Evolutionary conservation across 2,888 invertebrate genomes (phyloP).

Genomic region (Actias luna): DNA sequence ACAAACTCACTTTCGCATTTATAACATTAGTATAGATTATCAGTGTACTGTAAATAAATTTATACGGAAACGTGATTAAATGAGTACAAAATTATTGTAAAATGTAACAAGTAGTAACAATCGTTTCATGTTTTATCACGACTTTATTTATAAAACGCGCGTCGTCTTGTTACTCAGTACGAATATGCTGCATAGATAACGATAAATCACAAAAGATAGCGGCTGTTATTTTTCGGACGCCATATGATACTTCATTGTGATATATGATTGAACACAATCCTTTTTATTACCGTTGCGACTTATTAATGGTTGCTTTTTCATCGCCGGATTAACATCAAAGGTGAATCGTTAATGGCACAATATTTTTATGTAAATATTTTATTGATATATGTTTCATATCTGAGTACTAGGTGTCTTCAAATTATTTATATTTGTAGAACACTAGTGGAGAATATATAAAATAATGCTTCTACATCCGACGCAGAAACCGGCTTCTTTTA

Average conservation of each 20-base stretch:
- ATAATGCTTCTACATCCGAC: background rate
- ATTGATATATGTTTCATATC: constrained; percentile 1
- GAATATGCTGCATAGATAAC: constrained; percentile 38
- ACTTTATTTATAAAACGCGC: constrained; percentile 38
- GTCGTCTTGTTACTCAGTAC: constrained; percentile 35
- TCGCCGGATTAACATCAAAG: constrained; percentile 60
- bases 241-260: constrained; percentile 57
- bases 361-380: background rate
- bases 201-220: constrained; percentile 54
- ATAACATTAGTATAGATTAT: no score
- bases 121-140: constrained; percentile 42
- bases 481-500: no score
- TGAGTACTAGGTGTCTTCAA: background rate
- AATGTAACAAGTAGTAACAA: constrained; percentile 31
- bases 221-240: constrained; percentile 57
- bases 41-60: constrained; percentile 19
- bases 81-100: background rate
- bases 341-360: constrained; percentile 9
- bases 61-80: background rate
- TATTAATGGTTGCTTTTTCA: constrained; percentile 62
- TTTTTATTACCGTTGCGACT: constrained; percentile 56
- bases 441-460: background rate
- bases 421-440: background rate
- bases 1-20: no score
- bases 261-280: constrained; percentile 59